Conservation (phyloP, 92 coral and sea anemone genomes). For the Chrysogorgia sp. region DNA sequence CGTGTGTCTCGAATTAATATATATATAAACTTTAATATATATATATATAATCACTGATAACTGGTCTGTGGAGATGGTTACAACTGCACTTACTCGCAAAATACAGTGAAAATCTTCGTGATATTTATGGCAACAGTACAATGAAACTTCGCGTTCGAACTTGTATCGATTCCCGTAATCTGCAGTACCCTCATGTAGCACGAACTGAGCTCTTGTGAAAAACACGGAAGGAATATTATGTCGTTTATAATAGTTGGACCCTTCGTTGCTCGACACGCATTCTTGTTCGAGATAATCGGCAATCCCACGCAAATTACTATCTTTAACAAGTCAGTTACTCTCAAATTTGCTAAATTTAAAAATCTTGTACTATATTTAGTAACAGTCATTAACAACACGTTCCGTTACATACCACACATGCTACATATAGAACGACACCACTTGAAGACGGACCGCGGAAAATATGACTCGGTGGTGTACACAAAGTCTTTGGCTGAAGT, state of each 20-base stretch:
- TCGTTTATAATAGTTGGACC: not conserved
- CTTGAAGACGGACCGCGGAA: too few relatives aligned
- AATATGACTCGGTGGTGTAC: not conserved
- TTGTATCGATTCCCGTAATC: not conserved
- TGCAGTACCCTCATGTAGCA: too few relatives aligned
- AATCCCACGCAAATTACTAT: slow-evolving; percentile 35
- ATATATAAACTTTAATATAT: not conserved
- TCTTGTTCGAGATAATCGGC: slow-evolving; percentile 22
- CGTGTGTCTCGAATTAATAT: too few relatives aligned
- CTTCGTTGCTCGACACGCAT: not conserved
- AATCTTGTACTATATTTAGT: slow-evolving; percentile 28
- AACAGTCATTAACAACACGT: not conserved
- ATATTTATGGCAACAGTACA: not conserved
- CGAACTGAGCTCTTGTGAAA: not conserved
- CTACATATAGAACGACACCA: slow-evolving; percentile 1
- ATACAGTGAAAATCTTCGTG: too few relatives aligned
- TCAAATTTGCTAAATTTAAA: slow-evolving; percentile 21
- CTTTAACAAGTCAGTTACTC: slow-evolving; percentile 17
- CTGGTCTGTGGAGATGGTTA: too few relatives aligned
- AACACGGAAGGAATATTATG: slow-evolving; percentile 6
- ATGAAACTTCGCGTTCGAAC: not conserved
- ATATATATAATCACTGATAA: too few relatives aligned
- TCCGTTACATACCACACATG: slow-evolving; percentile 42
- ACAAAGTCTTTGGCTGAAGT: too few relatives aligned
- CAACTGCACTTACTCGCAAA: too few relatives aligned